These are phyloP conservation scores for Styela plicata DNA, from an alignment of 23 tunicate genomes.

Conservation along the genomic window DNA sequence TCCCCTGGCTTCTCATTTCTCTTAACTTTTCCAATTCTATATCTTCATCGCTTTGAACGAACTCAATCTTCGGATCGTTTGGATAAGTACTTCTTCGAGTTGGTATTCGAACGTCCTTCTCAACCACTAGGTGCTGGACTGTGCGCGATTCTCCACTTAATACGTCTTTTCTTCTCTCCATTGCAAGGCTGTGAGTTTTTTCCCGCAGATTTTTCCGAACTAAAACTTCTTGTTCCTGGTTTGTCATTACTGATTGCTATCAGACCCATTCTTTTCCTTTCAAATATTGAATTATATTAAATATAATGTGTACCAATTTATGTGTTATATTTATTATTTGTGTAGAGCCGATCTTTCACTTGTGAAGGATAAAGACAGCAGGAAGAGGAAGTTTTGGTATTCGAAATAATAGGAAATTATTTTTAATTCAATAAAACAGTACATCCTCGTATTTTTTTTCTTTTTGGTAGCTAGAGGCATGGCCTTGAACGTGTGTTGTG, in stretches of 20 bases:
- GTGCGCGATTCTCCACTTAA: background rate
- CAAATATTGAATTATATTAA: too few relatives aligned
- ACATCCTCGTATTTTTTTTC: too few relatives aligned
- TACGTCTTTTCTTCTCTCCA: constrained; percentile 52
- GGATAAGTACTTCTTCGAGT: background rate
- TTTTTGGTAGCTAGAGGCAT: too few relatives aligned
- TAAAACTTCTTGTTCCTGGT: constrained; percentile 66
- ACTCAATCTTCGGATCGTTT: background rate
- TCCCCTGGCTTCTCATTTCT: constrained; percentile 10
- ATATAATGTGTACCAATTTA: too few relatives aligned
- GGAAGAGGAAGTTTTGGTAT: too few relatives aligned
- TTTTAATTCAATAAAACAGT: too few relatives aligned
- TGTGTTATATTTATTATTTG: too few relatives aligned
- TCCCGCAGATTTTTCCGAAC: constrained; percentile 59
- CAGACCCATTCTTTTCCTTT: constrained; percentile 20
- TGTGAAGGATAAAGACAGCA: too few relatives aligned
- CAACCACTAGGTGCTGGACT: constrained; percentile 18
- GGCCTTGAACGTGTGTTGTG: too few relatives aligned
- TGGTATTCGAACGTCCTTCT: background rate
- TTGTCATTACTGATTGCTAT: constrained; percentile 51
- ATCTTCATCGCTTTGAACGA: background rate
- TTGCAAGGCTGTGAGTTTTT: constrained; percentile 50
- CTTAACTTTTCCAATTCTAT: background rate
- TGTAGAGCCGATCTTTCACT: too few relatives aligned
- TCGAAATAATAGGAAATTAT: too few relatives aligned